Base-by-base conservation (phyloP, 2,888 invertebrate genomes). In the Euspilapteryx auroguttella region DNA sequence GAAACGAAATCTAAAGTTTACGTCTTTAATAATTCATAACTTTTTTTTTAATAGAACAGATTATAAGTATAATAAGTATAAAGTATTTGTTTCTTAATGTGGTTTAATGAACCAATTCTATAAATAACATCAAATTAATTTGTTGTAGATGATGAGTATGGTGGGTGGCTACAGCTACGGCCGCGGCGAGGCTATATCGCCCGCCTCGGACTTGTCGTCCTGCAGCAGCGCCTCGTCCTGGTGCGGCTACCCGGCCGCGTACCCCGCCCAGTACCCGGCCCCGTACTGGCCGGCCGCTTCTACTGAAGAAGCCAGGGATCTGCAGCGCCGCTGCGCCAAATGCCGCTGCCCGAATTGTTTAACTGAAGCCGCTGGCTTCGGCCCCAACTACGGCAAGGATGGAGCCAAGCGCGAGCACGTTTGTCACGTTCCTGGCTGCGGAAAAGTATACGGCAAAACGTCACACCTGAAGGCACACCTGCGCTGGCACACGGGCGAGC, bases 381-480 rank as follows among this genome's bases (percentile, higher is more conserved):
- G 79, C 52, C 90, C 84, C 43, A 80, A 81, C 42, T 85, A 80
- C 58, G 87, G 76, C 55, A 92, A 84, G 77, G 81, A 81, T 33
- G 79, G 80, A 3, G 89, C 84, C 42, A 91, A 85, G 69, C 88
- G 85, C 55, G 87, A 80, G 61, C 94, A 94, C 56, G 82, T 87
- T 24, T 94, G 94, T 48, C 91, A 93, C 57, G 85, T 91, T 21
- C 86, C 89, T 2, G 92, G 91, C 24, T 96, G 95, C 53, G 85
- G 83, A 33, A 86, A 89, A 46, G 86, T 92, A 10, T 97, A 96
- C 61, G 92, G 91, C 9, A 95, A 95, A 62, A 94, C 94, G 0
- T 94, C 94, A 0, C 96, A 97, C 52, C 62, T 97, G 34, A 94
- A 94, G 62, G 94, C 94, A 0, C 94, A 94, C 55, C 76, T 94